Base-by-base conservation (phyloP, 2,888 invertebrate species). In the Tachina grossa region DNA sequence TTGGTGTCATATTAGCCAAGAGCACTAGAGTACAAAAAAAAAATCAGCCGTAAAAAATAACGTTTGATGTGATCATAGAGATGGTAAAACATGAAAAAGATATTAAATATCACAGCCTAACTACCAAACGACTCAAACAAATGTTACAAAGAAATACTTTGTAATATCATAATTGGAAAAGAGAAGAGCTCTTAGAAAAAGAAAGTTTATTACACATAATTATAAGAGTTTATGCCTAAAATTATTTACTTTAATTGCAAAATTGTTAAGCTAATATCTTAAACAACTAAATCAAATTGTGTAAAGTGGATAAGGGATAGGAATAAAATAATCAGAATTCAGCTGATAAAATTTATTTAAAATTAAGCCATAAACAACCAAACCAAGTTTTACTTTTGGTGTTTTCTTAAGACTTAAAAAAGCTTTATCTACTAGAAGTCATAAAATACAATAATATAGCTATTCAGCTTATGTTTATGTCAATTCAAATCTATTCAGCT, bases 1-100 rank as follows among this genome's bases (percentile, higher is more conserved):
- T 77, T 77, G 83, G 83, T 83, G 83, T 83, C 83, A 72, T 77
- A 83, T 83, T 83, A 72, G 45, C 41, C 43, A 77, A 80, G 57
- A 80, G 80, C 19, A 57, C 22, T 65, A 45, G 45, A 68, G 16
- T 55, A 65, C 45, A 41, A 31, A 63, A 71, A 63, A 71, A 65
- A 63, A 41, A 47, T 57, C 66, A 66, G 43, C 16, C 10, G 19
- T 49, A 51, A 75, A 65, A 65, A 65, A 57, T n/a, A 71, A 11
- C 6, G 10, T 63, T 75, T 51, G 74, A 51, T 77, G 66, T 83
- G 71, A 83, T 83, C 77, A 83, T 51, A 83, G 77, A 83, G 77
- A 51, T 83, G 83, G 55, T 31, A 65, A 71, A 71, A 77, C 71
- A 83, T 77, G 72, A 45, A 72, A 77, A 83, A 65, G 59, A 51